phyloP scores from a whole-genome alignment of 2,888 invertebrate species.

The Gandaritis pyraliata region DNA sequence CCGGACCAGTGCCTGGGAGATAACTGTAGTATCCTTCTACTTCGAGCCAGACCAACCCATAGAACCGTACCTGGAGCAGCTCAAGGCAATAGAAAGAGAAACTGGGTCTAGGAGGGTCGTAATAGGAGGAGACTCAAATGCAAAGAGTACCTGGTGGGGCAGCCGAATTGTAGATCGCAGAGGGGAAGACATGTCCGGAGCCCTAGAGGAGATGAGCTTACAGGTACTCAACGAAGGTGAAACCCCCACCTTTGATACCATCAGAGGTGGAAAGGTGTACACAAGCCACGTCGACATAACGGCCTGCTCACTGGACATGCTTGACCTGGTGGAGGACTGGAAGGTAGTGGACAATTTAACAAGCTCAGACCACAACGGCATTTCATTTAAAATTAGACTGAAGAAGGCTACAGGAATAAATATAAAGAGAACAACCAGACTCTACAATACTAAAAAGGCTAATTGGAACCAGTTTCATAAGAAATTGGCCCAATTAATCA shows the following conservation, averaged over 20 bases:
- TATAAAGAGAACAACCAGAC: not conserved
- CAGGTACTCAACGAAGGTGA: no score
- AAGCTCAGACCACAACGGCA: not conserved
- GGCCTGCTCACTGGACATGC: not conserved
- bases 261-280: not conserved
- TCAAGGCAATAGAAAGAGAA: not conserved
- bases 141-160: no score
- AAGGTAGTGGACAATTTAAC: not conserved
- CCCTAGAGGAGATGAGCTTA: not conserved
- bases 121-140: no score
- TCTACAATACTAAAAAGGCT: not conserved
- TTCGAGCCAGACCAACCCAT: not conserved
- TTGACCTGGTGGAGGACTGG: not conserved
- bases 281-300: not conserved
- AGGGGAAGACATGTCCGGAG: not conserved
- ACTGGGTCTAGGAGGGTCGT: no score
- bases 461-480: no score
- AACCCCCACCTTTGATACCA: not conserved
- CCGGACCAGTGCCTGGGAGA: not conserved
- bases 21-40: not conserved
- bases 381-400: not conserved
- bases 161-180: no score
- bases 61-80: not conserved
- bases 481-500: not conserved
- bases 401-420: not conserved